Conservation (phyloP, 2,888 invertebrate species). For the Polydrusus pterygomalis region DNA sequence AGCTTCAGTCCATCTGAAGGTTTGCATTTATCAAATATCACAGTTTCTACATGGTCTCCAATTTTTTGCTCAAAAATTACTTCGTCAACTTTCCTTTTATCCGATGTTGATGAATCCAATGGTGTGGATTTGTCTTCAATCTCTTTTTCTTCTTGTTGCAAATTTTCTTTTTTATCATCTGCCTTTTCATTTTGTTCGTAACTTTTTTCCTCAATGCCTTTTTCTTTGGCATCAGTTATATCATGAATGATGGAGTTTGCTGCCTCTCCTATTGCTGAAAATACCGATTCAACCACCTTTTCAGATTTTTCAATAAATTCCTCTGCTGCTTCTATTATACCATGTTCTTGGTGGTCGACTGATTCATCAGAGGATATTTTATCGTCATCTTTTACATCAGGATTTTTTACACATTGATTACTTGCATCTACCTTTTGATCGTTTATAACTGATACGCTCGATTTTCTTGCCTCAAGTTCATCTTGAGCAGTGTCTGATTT, state of each 20-base stretch:
- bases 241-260: conserved; percentile 34
- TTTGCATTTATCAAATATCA: conserved; percentile 56
- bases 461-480: background rate
- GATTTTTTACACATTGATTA: background rate
- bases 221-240: conserved; percentile 50
- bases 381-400: background rate
- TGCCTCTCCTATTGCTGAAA: conserved; percentile 33
- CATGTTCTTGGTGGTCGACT: background rate
- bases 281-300: conserved; percentile 31
- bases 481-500: background rate
- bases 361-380: background rate
- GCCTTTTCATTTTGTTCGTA: conserved; percentile 31
- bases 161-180: conserved; percentile 51
- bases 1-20: conserved; percentile 43
- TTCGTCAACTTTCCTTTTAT: conserved; percentile 43
- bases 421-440: background rate
- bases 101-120: conserved; percentile 51
- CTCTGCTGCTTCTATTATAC: conserved; percentile 35
- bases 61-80: conserved; percentile 40
- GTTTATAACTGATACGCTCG: background rate
- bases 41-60: conserved; percentile 12
- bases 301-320: conserved; percentile 47
- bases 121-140: conserved; percentile 36
- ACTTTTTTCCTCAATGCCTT: conserved; percentile 54
- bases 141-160: conserved; percentile 52